Evolutionary conservation across 2,113 vertebrate species (phyloP), one percentile per base, ranked within the genome.

Genomic region (Gambusia holbrooki): DNA sequence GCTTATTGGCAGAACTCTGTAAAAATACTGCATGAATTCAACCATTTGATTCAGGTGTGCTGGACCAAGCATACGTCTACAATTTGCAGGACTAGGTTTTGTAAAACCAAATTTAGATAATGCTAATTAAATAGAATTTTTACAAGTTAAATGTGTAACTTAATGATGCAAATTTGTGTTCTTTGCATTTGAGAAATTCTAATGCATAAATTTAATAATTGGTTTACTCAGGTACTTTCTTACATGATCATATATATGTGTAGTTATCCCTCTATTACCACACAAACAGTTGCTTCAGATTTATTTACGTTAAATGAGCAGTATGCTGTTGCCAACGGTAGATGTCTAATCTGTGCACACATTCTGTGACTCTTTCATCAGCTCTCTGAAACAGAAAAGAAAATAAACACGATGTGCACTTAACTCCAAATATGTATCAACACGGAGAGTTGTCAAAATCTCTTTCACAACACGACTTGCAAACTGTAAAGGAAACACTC

Each of bases 401-500:
- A 87, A 83, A 90, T 80, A 82, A 85, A 86, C 81, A 87, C 84
- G 83, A 84, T 85, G 76, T 90, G 83, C 86, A 69, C 83, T 74
- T 80, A 87, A 84, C 78, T 84, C 51, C 61, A 68, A 84, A 87
- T 30, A 30, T 69, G 48, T 66, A 66, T 79, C 77, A 80, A 75
- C 87, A 78, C 42, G 48, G 73, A 83, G 83, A 87, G 11, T 82
- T 89, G 88, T 88, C 89, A 85, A 72, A 84, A 79, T 84, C 80
- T 28, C 75, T 85, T 91, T 87, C 80, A 67, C 86, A 87, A 89
- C 88, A 83, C 62, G 77, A 70, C 79, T 76, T 83, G 85, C 82
- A 82, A 80, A 87, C 87, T 91, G 87, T 87, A 90, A 92, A 90
- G 86, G 85, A 88, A 90, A 89, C 90, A 85, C 88, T 88, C 71